phyloP scores from a whole-genome alignment of 2,797 vertebrate genomes.

The Anableps anableps region DNA sequence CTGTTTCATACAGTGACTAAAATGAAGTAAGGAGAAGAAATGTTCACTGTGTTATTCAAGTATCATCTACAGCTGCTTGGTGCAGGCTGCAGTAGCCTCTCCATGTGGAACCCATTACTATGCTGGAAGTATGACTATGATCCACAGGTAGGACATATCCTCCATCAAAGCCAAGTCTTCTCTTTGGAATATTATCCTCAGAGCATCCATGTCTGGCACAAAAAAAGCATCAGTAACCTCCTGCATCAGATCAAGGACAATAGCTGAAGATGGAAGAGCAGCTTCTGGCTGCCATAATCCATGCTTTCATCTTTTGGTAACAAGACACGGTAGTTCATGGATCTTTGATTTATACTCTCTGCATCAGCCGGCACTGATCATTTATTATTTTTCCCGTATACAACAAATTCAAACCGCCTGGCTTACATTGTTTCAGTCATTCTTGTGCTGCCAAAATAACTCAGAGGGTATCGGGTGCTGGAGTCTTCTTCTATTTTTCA shows the following conservation, averaged over 20 bases:
- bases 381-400: slow-evolving; percentile 59
- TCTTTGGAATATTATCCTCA: slow-evolving; percentile 51
- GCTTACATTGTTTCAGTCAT: not conserved
- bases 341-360: slow-evolving; percentile 65
- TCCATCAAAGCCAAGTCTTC: slow-evolving; percentile 68
- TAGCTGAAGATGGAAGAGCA: slow-evolving; percentile 48
- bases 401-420: slow-evolving; percentile 13
- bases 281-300: slow-evolving; percentile 41
- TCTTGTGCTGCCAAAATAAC: not conserved
- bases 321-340: slow-evolving; percentile 38
- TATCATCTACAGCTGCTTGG: slow-evolving; percentile 4
- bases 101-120: slow-evolving; percentile 86
- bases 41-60: not conserved
- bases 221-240: slow-evolving; percentile 12
- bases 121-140: slow-evolving; percentile 61
- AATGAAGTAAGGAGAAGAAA: slow-evolving; percentile 7
- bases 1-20: slow-evolving; percentile 4
- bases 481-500: not conserved
- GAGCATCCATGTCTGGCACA: slow-evolving; percentile 36
- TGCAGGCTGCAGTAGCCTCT: slow-evolving; percentile 73
- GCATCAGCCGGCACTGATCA: slow-evolving; percentile 61
- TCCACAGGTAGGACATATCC: slow-evolving; percentile 65
- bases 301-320: slow-evolving; percentile 63
- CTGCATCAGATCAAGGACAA: slow-evolving; percentile 28
- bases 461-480: not conserved